Conservation (phyloP, 2,888 invertebrate genomes). For the Amphiduros pacificus region DNA sequence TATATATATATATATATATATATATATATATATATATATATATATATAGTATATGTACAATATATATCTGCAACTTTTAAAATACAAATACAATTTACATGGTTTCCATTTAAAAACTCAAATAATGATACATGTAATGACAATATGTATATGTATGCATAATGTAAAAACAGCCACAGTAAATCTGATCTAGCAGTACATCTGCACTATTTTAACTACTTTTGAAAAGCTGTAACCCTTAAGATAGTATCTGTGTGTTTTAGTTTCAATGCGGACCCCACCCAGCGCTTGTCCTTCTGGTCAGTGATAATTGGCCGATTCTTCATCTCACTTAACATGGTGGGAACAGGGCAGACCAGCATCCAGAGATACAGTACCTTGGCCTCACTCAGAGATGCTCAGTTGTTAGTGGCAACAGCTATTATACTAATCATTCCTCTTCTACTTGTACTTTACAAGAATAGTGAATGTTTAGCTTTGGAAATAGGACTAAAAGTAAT, state of each 20-base stretch:
- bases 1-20: not conserved
- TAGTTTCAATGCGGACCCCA: constrained; percentile 16
- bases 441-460: too few relatives aligned
- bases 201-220: too few relatives aligned
- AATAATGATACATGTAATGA: too few relatives aligned
- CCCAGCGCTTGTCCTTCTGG: constrained; percentile 16
- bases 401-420: constrained; percentile 1
- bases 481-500: not conserved
- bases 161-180: too few relatives aligned
- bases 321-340: constrained; percentile 11
- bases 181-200: too few relatives aligned
- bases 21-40: not conserved
- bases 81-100: too few relatives aligned
- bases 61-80: not conserved
- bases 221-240: too few relatives aligned
- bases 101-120: too few relatives aligned
- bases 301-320: constrained; percentile 16
- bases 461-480: too few relatives aligned
- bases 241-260: too few relatives aligned
- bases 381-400: constrained; percentile 1
- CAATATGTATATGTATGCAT: too few relatives aligned
- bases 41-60: too few relatives aligned
- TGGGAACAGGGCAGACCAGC: constrained; percentile 14
- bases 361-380: constrained; percentile 13
- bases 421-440: not conserved